Evolutionary conservation across 2,888 invertebrate genomes (phyloP).

Genomic region (Ephialtes manifestator): DNA sequence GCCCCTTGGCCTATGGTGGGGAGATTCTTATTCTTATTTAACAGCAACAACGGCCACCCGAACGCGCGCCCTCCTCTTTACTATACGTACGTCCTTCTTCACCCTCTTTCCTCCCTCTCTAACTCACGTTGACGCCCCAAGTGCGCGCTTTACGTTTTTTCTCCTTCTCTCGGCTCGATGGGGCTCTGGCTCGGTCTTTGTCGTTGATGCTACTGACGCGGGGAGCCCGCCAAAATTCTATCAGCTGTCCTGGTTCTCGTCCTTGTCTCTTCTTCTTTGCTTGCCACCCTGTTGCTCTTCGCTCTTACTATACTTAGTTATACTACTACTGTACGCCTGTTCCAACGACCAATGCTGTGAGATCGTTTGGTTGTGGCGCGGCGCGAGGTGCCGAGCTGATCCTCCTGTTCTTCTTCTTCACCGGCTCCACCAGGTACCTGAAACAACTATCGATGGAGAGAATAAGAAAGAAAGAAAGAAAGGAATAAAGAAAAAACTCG

Average conservation of each 20-base stretch:
- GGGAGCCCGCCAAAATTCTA: conserved; percentile 84
- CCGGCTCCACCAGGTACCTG: conserved; percentile 41
- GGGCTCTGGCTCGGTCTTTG: conserved; percentile 61
- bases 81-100: conserved; percentile 39
- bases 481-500: conserved; percentile 52
- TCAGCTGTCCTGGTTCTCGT: conserved; percentile 82
- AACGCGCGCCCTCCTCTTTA: conserved; percentile 63
- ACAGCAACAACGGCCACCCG: conserved; percentile 78
- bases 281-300: conserved; percentile 47
- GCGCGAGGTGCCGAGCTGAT: conserved; percentile 28
- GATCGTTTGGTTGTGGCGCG: conserved; percentile 6
- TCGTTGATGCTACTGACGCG: conserved; percentile 64
- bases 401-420: conserved; percentile 14
- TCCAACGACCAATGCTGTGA: conserved; percentile 28
- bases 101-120: conserved; percentile 49
- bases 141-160: background rate
- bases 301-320: conserved; percentile 15
- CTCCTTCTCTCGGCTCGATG: conserved; percentile 36
- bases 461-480: conserved; percentile 43
- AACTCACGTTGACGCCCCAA: background rate
- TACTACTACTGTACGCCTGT: background rate
- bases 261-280: conserved; percentile 43
- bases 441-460: conserved; percentile 34
- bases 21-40: conserved; percentile 84
- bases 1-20: conserved; percentile 64